Percentiles rank a stretch among this genome's conserved stretches.
These are phyloP conservation scores for Antigone vipio DNA, from an alignment of 2,113 vertebrate genomes.

Conservation along the genomic window DNA sequence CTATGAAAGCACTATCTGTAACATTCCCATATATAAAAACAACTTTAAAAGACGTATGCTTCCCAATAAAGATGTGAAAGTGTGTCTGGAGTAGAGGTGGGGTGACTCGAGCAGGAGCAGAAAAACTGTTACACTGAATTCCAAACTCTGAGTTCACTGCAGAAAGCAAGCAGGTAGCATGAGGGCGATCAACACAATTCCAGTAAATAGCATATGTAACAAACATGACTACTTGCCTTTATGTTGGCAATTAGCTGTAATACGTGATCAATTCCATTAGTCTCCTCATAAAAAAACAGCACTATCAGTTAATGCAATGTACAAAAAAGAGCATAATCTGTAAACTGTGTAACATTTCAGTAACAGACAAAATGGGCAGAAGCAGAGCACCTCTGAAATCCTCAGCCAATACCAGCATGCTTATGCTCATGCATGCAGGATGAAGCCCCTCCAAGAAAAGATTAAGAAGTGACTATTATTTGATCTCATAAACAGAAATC, in stretches of 20 bases:
- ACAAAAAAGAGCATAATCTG: neutral
- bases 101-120: neutral
- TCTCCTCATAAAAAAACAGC: neutral
- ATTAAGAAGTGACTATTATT: neutral
- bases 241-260: neutral
- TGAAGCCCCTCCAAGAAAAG: neutral
- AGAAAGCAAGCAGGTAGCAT: neutral
- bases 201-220: rapidly evolving
- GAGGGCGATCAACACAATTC: neutral
- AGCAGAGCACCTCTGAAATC: neutral
- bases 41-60: neutral
- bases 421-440: neutral
- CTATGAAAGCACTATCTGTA: neutral
- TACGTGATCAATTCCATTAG: neutral
- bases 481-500: neutral
- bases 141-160: neutral
- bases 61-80: neutral
- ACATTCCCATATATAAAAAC: neutral
- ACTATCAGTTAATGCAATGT: no score
- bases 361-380: neutral
- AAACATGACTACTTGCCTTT: neutral
- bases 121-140: no score
- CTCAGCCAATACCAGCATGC: no score
- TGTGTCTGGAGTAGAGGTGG: neutral
- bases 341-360: neutral